Percentiles rank a stretch among this genome's conserved stretches.
These are phyloP conservation scores for Belgica antarctica DNA, from an alignment of 2,888 invertebrate genomes.

Conservation along the genomic window DNA sequence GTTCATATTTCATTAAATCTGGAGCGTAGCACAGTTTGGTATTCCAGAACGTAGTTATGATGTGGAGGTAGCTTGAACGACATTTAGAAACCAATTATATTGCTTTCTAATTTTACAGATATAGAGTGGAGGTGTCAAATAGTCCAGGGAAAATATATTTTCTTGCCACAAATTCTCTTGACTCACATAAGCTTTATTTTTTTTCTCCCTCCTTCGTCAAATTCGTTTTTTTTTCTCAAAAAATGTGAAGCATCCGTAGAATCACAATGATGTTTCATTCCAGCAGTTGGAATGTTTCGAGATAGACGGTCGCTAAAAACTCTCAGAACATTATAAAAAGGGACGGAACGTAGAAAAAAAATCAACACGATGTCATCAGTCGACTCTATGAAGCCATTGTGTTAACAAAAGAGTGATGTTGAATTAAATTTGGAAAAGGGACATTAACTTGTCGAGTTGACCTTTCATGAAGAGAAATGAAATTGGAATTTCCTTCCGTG, in stretches of 20 bases:
- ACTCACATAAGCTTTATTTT: neutral
- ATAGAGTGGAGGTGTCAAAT: too few species aligned
- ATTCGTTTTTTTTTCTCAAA: neutral
- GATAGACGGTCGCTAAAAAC: conserved; percentile 13
- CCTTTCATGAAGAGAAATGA: neutral
- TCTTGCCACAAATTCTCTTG: too few species aligned
- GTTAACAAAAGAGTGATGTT: conserved; percentile 23
- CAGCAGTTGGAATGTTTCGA: conserved; percentile 15
- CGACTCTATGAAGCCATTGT: conserved; percentile 15
- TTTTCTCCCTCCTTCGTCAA: neutral
- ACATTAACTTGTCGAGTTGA: conserved; percentile 11
- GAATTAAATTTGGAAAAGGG: conserved; percentile 9
- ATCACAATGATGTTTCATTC: conserved; percentile 18
- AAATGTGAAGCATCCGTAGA: neutral
- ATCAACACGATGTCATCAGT: conserved; percentile 6
- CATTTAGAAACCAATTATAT: too few species aligned
- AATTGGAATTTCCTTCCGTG: neutral
- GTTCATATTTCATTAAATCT: neutral
- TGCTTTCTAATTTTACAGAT: conserved; percentile 18
- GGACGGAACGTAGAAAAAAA: neutral
- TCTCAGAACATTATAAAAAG: neutral
- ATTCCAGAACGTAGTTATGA: too few species aligned
- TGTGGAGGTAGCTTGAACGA: too few species aligned
- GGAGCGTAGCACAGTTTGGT: neutral
- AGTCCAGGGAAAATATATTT: too few species aligned